These are phyloP conservation scores for Acleris holmiana DNA, from an alignment of 2,888 invertebrate genomes.

Conservation along the genomic window DNA sequence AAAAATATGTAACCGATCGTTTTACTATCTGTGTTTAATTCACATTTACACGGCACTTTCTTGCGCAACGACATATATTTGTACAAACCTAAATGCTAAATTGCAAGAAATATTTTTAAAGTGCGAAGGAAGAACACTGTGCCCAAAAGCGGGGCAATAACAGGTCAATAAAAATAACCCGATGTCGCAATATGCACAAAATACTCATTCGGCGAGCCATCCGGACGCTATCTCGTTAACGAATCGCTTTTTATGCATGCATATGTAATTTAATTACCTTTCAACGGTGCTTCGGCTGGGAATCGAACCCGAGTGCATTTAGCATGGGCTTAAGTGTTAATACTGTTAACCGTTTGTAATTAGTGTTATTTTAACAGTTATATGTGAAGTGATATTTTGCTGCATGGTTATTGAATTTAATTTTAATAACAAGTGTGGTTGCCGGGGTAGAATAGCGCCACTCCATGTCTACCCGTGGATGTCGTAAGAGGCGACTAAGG, in stretches of 20 bases:
- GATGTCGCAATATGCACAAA: slow-evolving; percentile 2
- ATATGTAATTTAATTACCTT: slow-evolving; percentile 67
- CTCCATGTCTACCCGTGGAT: too few relatives aligned
- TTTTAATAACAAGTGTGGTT: too few relatives aligned
- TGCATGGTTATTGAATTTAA: too few relatives aligned
- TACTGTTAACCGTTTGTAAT: too few relatives aligned
- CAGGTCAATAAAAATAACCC: background rate
- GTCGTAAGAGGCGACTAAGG: too few relatives aligned
- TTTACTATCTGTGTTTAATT: background rate
- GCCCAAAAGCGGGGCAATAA: background rate
- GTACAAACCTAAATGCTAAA: too few relatives aligned
- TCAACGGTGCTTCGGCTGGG: slow-evolving; percentile 44
- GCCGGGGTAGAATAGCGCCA: too few relatives aligned
- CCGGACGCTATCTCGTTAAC: slow-evolving; percentile 1
- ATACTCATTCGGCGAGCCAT: background rate
- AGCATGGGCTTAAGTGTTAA: background rate
- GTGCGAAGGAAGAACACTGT: background rate
- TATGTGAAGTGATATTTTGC: too few relatives aligned
- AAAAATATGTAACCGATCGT: too few relatives aligned
- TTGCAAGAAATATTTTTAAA: background rate
- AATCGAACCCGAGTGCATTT: slow-evolving; percentile 23
- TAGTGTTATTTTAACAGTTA: too few relatives aligned
- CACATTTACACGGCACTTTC: background rate
- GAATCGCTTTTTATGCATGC: slow-evolving; percentile 60
- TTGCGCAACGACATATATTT: too few relatives aligned